phyloP scores from a whole-genome alignment of 2,888 invertebrate genomes.

The Erynnis tages region DNA sequence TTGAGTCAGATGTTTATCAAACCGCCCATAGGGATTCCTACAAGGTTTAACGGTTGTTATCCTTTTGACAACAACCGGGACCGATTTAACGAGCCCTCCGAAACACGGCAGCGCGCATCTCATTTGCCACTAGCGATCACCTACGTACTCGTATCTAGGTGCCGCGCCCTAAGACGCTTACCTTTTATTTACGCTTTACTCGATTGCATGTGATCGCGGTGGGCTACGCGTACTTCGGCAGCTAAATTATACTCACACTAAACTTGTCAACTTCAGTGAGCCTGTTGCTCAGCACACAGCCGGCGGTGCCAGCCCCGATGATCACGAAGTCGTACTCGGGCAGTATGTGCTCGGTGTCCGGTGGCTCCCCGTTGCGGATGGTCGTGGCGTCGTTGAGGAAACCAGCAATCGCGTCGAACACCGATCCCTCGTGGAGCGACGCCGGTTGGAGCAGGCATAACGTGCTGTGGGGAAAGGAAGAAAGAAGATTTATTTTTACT shows the following conservation, averaged over 20 bases:
- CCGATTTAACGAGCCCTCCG: no score
- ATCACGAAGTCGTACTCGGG: conserved; percentile 61
- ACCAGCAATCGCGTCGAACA: conserved; percentile 44
- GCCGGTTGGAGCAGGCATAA: conserved; percentile 21
- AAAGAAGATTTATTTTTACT: not conserved
- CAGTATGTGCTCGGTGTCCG: conserved; percentile 38
- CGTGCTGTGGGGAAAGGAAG: conserved; percentile 27
- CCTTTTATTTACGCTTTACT: no score
- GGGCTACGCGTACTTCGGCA: no score
- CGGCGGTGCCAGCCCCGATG: conserved; percentile 66
- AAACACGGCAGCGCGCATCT: no score
- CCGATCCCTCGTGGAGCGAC: conserved; percentile 36
- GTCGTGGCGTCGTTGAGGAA: conserved; percentile 42
- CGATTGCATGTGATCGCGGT: no score
- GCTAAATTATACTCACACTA: conserved; percentile 2
- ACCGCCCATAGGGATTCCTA: no score
- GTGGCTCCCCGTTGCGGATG: conserved; percentile 45
- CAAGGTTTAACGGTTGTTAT: no score
- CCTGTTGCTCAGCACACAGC: conserved; percentile 60
- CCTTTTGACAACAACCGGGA: no score
- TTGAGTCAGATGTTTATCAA: no score
- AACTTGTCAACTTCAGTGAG: conserved; percentile 53
- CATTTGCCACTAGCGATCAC: no score
- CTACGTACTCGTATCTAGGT: no score
- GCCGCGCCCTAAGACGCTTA: no score